Conservation (phyloP, 2,113 vertebrate species). For the Nesoenas mayeri region DNA sequence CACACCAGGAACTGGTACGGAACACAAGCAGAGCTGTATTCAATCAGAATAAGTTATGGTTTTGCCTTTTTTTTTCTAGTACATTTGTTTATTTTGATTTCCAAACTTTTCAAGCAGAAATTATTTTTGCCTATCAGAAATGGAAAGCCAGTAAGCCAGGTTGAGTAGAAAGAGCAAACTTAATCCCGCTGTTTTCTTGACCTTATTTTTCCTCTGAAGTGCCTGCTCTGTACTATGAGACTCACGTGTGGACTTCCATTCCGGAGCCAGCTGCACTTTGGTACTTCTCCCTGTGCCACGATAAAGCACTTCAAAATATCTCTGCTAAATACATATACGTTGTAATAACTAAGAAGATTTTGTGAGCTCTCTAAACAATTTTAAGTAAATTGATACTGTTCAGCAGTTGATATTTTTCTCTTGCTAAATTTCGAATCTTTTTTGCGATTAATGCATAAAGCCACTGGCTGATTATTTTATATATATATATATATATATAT, state of each 20-base stretch:
- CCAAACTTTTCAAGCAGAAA: background rate
- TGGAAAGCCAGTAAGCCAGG: background rate
- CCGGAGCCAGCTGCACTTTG: background rate
- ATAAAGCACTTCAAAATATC: background rate
- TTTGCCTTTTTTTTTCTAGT: background rate
- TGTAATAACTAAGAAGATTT: background rate
- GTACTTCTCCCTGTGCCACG: background rate
- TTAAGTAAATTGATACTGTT: background rate
- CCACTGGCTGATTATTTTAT: background rate
- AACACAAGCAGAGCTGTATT: slow-evolving; percentile 32
- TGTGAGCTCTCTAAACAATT: background rate
- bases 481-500: no score
- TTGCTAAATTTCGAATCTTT: background rate
- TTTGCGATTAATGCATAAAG: background rate
- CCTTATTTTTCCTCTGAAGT: slow-evolving; percentile 32
- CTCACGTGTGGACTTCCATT: background rate
- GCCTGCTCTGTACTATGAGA: background rate
- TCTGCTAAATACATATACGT: background rate
- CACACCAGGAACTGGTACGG: background rate
- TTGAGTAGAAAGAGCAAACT: slow-evolving; percentile 6
- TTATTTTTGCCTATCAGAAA: background rate
- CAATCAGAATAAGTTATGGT: background rate
- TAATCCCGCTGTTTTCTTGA: slow-evolving; percentile 35
- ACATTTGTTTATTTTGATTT: background rate
- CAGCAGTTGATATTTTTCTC: background rate